phyloP scores from a whole-genome alignment of 2,113 vertebrate genomes.

The Catagonus wagneri region DNA sequence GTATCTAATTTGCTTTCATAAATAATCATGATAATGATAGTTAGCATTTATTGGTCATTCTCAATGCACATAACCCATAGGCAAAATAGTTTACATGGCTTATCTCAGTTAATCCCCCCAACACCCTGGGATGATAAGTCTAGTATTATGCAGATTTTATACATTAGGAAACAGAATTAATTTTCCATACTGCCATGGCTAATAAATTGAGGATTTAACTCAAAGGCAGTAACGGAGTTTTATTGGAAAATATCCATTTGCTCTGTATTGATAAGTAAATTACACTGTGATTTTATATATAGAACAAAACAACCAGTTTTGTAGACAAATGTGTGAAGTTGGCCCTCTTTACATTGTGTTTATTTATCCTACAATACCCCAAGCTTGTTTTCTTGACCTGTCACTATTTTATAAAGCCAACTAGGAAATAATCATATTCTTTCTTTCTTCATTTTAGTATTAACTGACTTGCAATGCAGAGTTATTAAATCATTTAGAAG shows the following conservation, averaged over 20 bases:
- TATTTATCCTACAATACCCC: not conserved
- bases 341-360: not conserved
- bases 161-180: not conserved
- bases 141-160: not conserved
- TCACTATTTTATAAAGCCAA: not conserved
- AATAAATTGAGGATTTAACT: not conserved
- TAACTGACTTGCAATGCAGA: slow-evolving; percentile 43
- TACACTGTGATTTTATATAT: not conserved
- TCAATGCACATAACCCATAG: not conserved
- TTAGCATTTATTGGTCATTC: not conserved
- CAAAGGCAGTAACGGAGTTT: not conserved
- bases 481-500: slow-evolving; percentile 55
- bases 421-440: not conserved
- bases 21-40: not conserved
- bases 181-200: not conserved
- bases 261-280: not conserved
- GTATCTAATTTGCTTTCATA: not conserved
- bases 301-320: not conserved
- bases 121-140: not conserved
- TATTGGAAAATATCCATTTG: slow-evolving; percentile 14
- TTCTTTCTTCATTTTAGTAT: not conserved
- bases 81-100: not conserved
- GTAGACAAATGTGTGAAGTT: not conserved
- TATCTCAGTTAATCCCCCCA: not conserved
- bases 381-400: not conserved